Conservation (phyloP, 2,113 vertebrate species). For the Phalacrocorax aristotelis region DNA sequence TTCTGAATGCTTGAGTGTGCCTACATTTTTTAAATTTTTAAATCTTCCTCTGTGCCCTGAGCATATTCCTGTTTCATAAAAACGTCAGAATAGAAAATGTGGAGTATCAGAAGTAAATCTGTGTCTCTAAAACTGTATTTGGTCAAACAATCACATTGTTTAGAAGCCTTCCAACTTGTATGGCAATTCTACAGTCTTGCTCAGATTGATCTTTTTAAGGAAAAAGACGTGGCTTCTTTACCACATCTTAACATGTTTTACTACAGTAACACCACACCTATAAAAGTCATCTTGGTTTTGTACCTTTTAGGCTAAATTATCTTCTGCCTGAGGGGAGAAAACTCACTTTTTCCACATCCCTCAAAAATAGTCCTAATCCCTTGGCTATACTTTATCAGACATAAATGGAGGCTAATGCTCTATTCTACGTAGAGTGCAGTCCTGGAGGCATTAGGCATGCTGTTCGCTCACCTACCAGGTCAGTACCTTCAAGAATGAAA, state of each 20-base stretch:
- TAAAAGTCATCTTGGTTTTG: background rate
- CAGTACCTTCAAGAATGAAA: background rate
- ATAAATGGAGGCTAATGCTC: background rate
- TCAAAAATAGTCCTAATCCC: background rate
- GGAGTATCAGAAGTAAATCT: background rate
- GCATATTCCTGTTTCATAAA: background rate
- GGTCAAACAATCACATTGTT: background rate
- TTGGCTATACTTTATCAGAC: background rate
- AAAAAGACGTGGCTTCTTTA: background rate
- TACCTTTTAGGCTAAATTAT: background rate
- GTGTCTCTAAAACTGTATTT: background rate
- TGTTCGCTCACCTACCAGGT: background rate
- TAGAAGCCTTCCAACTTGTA: background rate
- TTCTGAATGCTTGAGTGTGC: background rate
- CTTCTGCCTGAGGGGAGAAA: background rate
- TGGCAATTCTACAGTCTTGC: background rate
- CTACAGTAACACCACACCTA: background rate
- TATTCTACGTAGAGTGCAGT: background rate
- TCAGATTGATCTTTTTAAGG: background rate
- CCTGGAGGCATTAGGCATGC: background rate
- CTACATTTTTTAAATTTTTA: background rate
- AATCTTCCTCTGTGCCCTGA: background rate
- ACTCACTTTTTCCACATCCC: background rate
- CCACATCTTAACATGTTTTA: background rate
- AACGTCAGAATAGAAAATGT: background rate